phyloP scores from a whole-genome alignment of 2,113 vertebrate genomes.

The Chlamydotis undulata region DNA sequence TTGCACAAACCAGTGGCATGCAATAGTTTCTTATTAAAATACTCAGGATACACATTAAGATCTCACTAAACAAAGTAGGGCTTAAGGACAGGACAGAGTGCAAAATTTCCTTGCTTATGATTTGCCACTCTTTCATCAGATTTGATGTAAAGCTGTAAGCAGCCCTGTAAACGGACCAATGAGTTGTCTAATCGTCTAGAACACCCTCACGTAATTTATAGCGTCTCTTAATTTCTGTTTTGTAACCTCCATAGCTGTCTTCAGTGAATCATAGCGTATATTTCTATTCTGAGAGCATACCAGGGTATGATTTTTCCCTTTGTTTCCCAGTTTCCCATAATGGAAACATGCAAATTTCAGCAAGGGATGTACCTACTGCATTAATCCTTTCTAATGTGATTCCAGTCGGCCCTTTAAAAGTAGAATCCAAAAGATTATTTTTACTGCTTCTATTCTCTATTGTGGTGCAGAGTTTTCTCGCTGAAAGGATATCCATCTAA shows the following conservation, averaged over 20 bases:
- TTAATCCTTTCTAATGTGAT: not conserved
- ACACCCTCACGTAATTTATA: not conserved
- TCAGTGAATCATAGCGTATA: not conserved
- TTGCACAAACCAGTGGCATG: constrained; percentile 51
- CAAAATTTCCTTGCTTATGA: not conserved
- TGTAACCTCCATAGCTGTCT: not conserved
- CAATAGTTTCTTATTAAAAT: constrained; percentile 43
- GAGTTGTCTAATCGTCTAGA: constrained; percentile 28
- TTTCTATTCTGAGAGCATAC: not conserved
- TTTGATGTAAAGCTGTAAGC: not conserved
- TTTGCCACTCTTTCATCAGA: not conserved
- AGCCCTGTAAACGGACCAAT: not conserved
- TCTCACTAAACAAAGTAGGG: not conserved
- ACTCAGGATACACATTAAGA: not conserved
- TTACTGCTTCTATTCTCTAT: not conserved
- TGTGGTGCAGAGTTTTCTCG: not conserved
- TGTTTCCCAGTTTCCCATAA: not conserved
- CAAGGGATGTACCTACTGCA: not conserved
- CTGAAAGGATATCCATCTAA: not conserved
- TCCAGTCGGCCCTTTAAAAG: not conserved
- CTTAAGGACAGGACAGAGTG: not conserved
- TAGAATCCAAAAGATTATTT: not conserved
- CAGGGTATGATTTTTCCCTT: not conserved
- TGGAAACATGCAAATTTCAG: not conserved
- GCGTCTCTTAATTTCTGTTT: not conserved